These are phyloP conservation scores for Brachyopa scutellaris DNA, from an alignment of 2,888 invertebrate species.

Conservation along the genomic window DNA sequence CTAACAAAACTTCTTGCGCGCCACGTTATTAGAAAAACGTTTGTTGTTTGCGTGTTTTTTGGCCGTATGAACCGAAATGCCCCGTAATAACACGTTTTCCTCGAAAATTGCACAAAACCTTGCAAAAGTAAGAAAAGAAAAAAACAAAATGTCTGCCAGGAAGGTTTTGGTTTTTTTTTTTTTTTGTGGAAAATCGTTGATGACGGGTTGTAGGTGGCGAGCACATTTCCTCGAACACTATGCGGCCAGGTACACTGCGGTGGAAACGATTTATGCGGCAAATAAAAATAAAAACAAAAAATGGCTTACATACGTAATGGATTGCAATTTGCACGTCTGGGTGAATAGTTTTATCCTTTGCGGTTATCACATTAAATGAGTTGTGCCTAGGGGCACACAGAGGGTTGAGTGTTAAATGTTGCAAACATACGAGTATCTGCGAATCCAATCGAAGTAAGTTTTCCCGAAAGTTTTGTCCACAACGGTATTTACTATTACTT, in stretches of 20 bases:
- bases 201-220: constrained; percentile 61
- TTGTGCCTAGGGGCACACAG: neutral
- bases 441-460: constrained; percentile 5
- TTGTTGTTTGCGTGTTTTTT: constrained; percentile 64
- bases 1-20: constrained; percentile 69
- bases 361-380: constrained; percentile 16
- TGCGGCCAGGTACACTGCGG: neutral
- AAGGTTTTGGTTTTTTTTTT: constrained; percentile 24
- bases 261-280: constrained; percentile 54
- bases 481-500: neutral
- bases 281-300: constrained; percentile 28
- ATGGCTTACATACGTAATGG: constrained; percentile 49
- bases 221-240: constrained; percentile 36
- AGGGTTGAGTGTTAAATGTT: constrained; percentile 14
- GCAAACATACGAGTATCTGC: neutral
- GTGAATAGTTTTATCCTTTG: neutral
- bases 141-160: constrained; percentile 64
- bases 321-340: constrained; percentile 57
- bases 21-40: constrained; percentile 48
- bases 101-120: constrained; percentile 66
- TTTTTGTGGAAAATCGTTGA: constrained; percentile 29
- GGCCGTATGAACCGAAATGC: constrained; percentile 59
- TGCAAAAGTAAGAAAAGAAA: constrained; percentile 18
- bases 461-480: neutral
- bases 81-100: constrained; percentile 65